Evolutionary conservation across 1,140 invertebrate genomes (phyloP), one percentile per base, ranked within the genome.

Genomic region (Aphis craccivora): DNA sequence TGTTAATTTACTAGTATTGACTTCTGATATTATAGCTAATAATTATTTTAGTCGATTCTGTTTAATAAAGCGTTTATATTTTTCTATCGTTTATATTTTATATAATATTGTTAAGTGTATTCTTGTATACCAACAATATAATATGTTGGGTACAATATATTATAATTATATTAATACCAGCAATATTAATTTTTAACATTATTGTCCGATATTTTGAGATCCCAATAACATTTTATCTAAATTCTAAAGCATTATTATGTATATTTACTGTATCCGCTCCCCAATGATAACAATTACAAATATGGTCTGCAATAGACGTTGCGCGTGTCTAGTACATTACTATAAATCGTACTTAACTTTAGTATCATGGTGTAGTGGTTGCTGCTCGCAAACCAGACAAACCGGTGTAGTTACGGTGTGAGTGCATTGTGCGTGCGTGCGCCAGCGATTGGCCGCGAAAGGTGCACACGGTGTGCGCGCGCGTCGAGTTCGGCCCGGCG

Each of bases 381-480:
- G 76, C 20, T 35, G 86, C 30, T 51, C n/a, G 30, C 60, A 30
- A 86, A 93, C 91, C 91, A 93, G 91, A 93, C 81, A 93, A 93
- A 93, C 91, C 91, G 81, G 91, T 91, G 67, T 91, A 48, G 45
- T 43, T 5, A 30, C 25, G 25, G 86, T 20, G 35, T 23, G 45
- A 43, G 40, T 76, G 60, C 60, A 23, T 43, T 81, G 90, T 25
- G 90, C 35, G 45, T 30, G 76, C 45, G 48, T 84, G 90, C 43
- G 90, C 18, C n/a, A 20, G 90, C 35, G 91, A 14, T 83, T n/a
- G 45, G 76, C 51, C 76, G 91, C 76, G 91, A 92, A 92, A 93
- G 81, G 91, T 93, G 91, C 91, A 92, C 81, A 92, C 91, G 81
- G 45, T n/a, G 86, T 20, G 86, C 48, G 87, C 37, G 20, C 90